Evolutionary conservation across 1,140 invertebrate genomes (phyloP), one percentile per base, ranked within the genome.

Genomic region (Aphelenchoides besseyi): DNA sequence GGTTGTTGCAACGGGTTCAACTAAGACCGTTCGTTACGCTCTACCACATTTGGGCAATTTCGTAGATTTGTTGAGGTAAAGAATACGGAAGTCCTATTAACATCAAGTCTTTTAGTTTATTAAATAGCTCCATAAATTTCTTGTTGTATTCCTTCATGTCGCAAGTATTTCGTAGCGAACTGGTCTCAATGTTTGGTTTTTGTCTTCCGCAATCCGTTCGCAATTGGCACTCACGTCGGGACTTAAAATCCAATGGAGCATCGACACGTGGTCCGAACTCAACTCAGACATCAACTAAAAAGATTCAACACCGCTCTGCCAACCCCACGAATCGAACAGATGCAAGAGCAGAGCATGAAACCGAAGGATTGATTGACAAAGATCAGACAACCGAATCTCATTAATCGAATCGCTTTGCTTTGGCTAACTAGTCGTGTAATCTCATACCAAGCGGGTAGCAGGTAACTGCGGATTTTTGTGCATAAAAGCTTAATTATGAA

Each of bases 71-170:
- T 79, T 71, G 8, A 29, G 18, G n/a, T 8, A 12, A 54, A 48
- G 41, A 48, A 61, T 12, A 9, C 57, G 26, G 12, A 9, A 68
- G 36, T 5, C 23, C 30, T n/a, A 30, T 68, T n/a, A 68, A 68
- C n/a, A 48, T n/a, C 23, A 30, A 33, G 23, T 68, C 28, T 52
- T 52, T 77, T 48, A 75, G 73, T 1, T 81, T 86, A 82, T 74
- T 76, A 12, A 76, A 76, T 59, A 76, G 72, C 30, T 76, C 75
- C 18, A 83, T 87, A 36, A 88, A 88, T 75, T 88, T 88, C 77
- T 85, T 88, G 48, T 84, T 88, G 26, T 88, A 87, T 74, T 86
- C 86, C 62, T 86, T 85, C 18, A 88, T 88, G 87, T 78, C 74
- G 8, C 71, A 80, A n/a, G 23, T 80, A 28, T 78, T 78, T 5